Evolutionary conservation across 2,888 invertebrate species (phyloP).

Genomic region (Mythimna lalbum): DNA sequence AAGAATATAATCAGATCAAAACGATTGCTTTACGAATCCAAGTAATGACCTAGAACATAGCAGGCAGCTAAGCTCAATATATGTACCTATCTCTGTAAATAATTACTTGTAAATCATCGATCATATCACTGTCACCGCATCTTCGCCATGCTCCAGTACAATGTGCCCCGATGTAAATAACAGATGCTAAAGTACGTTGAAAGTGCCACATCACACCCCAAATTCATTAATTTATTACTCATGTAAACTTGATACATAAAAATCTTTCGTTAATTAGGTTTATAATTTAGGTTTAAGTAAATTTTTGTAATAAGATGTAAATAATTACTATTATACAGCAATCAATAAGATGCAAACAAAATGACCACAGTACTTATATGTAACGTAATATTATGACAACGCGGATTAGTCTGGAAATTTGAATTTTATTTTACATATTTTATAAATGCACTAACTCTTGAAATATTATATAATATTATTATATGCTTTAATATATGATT

Average conservation of each 20-base stretch:
- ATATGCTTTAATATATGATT: constrained; percentile 45
- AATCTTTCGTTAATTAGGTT: constrained; percentile 86
- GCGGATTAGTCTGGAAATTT: constrained; percentile 22
- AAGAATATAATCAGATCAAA: constrained; percentile 42
- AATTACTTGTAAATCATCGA: constrained; percentile 72
- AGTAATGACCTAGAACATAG: constrained; percentile 81
- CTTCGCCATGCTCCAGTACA: constrained; percentile 64
- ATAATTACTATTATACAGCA: constrained; percentile 79
- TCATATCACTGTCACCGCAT: constrained; percentile 70
- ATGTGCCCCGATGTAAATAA: constrained; percentile 79
- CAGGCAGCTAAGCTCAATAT: constrained; percentile 81
- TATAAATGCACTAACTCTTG: constrained; percentile 51
- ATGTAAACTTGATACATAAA: constrained; percentile 83
- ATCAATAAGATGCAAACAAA: constrained; percentile 66
- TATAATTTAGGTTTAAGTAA: constrained; percentile 83
- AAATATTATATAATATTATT: constrained; percentile 41
- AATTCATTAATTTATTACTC: constrained; percentile 90
- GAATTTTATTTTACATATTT: constrained; percentile 32
- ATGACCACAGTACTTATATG: constrained; percentile 66
- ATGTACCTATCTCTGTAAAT: constrained; percentile 82
- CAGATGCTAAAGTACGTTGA: constrained; percentile 70
- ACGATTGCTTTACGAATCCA: constrained; percentile 74
- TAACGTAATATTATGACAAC: constrained; percentile 55
- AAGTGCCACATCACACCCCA: constrained; percentile 84
- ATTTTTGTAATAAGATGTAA: constrained; percentile 86